Percentiles rank a stretch among this genome's conserved stretches.
These are phyloP conservation scores for Calypte anna DNA, from an alignment of 2,113 vertebrate genomes.

Conservation along the genomic window DNA sequence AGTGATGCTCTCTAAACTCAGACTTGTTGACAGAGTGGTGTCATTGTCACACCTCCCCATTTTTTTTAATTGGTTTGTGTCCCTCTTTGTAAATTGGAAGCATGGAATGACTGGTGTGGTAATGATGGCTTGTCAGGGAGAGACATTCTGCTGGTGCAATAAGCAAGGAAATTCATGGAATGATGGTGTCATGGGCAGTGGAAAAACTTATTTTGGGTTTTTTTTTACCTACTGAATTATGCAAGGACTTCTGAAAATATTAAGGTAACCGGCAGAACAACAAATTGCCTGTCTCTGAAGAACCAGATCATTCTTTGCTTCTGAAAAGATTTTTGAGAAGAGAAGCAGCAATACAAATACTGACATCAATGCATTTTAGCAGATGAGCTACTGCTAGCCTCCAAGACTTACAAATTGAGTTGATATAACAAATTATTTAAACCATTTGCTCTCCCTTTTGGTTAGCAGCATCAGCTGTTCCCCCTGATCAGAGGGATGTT, in stretches of 20 bases:
- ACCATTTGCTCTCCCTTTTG: background rate
- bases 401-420: background rate
- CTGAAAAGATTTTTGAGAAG: background rate
- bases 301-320: background rate
- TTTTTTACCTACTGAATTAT: background rate
- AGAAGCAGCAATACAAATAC: background rate
- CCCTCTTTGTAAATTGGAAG: background rate
- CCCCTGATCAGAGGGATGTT: background rate
- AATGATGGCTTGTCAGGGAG: background rate
- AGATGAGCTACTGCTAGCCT: background rate
- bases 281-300: background rate
- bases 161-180: background rate
- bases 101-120: background rate
- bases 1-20: background rate
- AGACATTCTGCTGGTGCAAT: background rate
- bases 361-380: fast-evolving
- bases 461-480: background rate
- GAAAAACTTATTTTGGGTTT: background rate
- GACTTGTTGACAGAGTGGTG: background rate
- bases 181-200: background rate
- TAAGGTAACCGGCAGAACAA: background rate
- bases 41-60: background rate
- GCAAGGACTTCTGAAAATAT: background rate
- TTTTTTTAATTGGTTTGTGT: conserved; percentile 19
- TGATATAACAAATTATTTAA: background rate